Percentiles rank a stretch among this genome's conserved stretches.
These are phyloP conservation scores for Limnodromus scolopaceus DNA, from an alignment of 2,797 vertebrate genomes.

Conservation along the genomic window DNA sequence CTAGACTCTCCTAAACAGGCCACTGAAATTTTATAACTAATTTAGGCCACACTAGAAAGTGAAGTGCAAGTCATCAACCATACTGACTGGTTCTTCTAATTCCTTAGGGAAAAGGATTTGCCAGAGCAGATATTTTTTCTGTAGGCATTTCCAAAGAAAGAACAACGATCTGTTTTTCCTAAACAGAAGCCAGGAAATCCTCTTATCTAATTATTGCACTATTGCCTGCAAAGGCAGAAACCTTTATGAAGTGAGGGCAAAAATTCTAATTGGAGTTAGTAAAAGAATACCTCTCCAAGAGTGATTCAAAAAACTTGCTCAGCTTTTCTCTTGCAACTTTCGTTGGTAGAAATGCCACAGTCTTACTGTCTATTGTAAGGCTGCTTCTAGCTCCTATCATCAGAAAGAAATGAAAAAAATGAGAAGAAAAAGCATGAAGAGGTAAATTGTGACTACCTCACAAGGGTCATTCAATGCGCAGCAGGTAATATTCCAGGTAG, in stretches of 20 bases:
- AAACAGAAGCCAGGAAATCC: not conserved
- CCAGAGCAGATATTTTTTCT: not conserved
- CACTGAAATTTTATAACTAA: not conserved
- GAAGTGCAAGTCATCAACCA: not conserved
- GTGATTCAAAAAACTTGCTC: not conserved
- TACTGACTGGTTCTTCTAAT: not conserved
- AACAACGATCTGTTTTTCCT: not conserved
- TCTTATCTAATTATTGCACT: not conserved
- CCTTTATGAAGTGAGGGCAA: not conserved
- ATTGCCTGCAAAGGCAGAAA: not conserved
- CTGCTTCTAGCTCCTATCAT: not conserved
- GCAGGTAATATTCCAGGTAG: not conserved
- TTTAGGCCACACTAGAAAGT: not conserved
- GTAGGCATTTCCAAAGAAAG: not conserved
- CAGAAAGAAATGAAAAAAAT: not conserved
- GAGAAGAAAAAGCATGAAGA: not conserved
- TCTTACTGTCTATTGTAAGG: not conserved
- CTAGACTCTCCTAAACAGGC: not conserved
- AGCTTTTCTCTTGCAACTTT: not conserved
- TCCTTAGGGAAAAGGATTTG: not conserved
- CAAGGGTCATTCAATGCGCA: not conserved
- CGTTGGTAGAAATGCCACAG: not conserved
- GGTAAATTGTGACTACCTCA: not conserved
- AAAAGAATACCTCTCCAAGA: not conserved
- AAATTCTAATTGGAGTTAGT: not conserved